A percentile compares a stretch with the other conserved stretches of the same genome.
Evolutionary conservation across 1,140 invertebrate genomes (phyloP).

Genomic region (Drosophila grimshawi): DNA sequence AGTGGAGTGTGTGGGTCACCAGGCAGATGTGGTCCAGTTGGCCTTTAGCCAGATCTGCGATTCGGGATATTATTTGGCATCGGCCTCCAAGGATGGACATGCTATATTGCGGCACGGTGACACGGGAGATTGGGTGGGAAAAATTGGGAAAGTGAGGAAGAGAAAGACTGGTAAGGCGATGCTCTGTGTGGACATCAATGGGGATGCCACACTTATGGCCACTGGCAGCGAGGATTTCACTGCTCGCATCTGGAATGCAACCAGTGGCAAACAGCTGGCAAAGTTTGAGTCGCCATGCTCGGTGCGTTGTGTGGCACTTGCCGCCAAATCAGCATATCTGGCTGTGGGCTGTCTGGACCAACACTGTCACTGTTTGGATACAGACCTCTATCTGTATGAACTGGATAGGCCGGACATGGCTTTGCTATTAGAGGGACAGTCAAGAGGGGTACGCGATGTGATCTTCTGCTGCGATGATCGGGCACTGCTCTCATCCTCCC

Average conservation of each 20-base stretch:
- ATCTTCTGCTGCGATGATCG: slow-evolving; percentile 92
- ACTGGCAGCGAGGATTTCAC: slow-evolving; percentile 97
- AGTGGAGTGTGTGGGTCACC: slow-evolving; percentile 97
- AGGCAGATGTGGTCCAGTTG: slow-evolving; percentile 96
- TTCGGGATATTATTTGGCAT: slow-evolving; percentile 92
- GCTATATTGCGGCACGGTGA: slow-evolving; percentile 98
- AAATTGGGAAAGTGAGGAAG: slow-evolving; percentile 88
- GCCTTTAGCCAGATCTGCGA: slow-evolving; percentile 96
- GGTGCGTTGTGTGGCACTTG: slow-evolving; percentile 97
- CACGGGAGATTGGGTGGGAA: slow-evolving; percentile 98
- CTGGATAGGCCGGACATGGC: slow-evolving; percentile 87
- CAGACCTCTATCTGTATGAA: slow-evolving; percentile 93
- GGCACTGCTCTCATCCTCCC: slow-evolving; percentile 93
- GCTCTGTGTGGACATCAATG: slow-evolving; percentile 97
- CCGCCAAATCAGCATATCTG: slow-evolving; percentile 87
- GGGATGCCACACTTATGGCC: slow-evolving; percentile 93
- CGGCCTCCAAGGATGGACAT: slow-evolving; percentile 98
- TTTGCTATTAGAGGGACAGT: slow-evolving; percentile 73
- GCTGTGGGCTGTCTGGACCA: slow-evolving; percentile 32
- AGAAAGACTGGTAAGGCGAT: slow-evolving; percentile 95
- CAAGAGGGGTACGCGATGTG: slow-evolving; percentile 42
- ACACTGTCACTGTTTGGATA: not conserved
- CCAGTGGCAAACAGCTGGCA: slow-evolving; percentile 93
- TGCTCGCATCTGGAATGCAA: slow-evolving; percentile 97
- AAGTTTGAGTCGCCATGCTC: slow-evolving; percentile 96